Base-by-base conservation (phyloP, 1,140 invertebrate genomes). In the Epicauta chinensis region DNA sequence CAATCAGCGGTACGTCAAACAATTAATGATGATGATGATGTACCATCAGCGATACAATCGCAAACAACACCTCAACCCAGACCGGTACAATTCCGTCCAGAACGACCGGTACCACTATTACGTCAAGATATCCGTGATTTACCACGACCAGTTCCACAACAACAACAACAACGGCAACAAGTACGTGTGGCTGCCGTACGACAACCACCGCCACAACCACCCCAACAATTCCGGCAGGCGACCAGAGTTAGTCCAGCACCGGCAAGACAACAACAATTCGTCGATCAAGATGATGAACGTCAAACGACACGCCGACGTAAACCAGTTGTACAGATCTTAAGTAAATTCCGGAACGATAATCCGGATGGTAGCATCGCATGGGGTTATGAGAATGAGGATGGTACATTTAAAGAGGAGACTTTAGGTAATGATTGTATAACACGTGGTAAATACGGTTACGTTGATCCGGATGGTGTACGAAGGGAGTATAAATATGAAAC, bases 351-450 rank as follows among this genome's bases (percentile, higher is more conserved):
- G 37, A 84, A 87, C 43, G 87, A 89, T 61, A 88, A 89, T 60
- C 74, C 80, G 32, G 88, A 90, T 58, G 88, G 88, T 4, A 87
- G 82, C 54, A 90, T 90, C 48, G 86, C 84, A 0, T 91, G 87
- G 87, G 88, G 88, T 40, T 90, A 85, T 63, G 87, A 89, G 73
- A 90, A 89, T 64, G 87, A 89, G 50, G 84, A 87, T 62, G 84
- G 84, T 10, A 77, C 77, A 0, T 87, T 83, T 66, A 91, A 91
- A 64, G 87, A 91, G 65, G 88, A 91, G 69, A 79, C 81, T 4
- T 87, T 89, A 58, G 88, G 88, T 43, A 74, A 79, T 11, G 86
- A 90, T 63, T 90, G 87, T 65, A 75, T 90, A 34, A 89, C 86
- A 3, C 75, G 83, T 30, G 88, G 88, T 36, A 88, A 86, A 64